Evolutionary conservation across 2,113 vertebrate genomes (phyloP), one percentile per base, ranked within the genome.

Genomic region (Bagarius yarrelli): DNA sequence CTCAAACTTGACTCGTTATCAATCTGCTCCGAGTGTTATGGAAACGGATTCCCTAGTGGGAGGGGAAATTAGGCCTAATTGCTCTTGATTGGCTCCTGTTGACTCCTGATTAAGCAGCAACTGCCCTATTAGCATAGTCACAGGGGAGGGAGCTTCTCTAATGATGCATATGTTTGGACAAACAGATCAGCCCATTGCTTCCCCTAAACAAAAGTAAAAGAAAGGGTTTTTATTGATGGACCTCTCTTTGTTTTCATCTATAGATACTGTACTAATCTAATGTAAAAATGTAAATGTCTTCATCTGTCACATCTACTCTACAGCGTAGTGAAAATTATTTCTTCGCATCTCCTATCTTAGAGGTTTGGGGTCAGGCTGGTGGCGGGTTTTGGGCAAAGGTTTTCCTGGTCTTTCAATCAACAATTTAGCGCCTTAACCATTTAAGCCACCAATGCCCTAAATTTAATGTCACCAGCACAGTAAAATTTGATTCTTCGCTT

Each of bases 1-100:
- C 57, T 59, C 36, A 59, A 67, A 64, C 67, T 67, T 79, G 80
- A 85, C 30, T 66, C 11, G 59, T 73, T 89, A 85, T 87, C 87
- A 81, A 79, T 81, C 82, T 71, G 80, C 77, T 81, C 53, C 55
- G 59, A 81, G 71, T 76, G 66, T 83, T 76, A 78, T 81, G 81
- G 85, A 89, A 83, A 89, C 85, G 63, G 81, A 61, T 86, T 76
- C 85, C 88, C 85, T 89, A 87, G 81, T 82, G 88, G 89, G 88
- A 83, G 74, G 86, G 84, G 83, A 86, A 88, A 90, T 90, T 90
- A 86, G 79, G 80, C 84, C 84, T 93, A 91, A 92, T 93, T 91
- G 89, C 83, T 80, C 81, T 85, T 92, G 91, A 92, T 92, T 92
- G 91, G 90, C 89, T 93, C 91, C 90, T 87, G 89, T 89, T 89